Evolutionary conservation across 2,888 invertebrate species (phyloP).

Genomic region (Drosophila borborema): DNA sequence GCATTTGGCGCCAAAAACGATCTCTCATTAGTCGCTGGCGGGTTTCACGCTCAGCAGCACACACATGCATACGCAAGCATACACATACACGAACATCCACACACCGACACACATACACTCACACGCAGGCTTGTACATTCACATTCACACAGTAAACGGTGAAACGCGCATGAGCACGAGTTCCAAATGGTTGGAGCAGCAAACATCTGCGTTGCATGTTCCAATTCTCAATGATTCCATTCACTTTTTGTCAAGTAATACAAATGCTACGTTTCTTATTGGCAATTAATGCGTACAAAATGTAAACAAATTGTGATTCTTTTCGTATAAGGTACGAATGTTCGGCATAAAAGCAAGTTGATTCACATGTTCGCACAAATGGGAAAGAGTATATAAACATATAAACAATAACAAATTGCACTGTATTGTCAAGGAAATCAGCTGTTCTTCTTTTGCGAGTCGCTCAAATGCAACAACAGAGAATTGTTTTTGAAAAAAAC

Average conservation of each 20-base stretch:
- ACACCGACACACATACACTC: background rate
- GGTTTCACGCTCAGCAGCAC: constrained; percentile 31
- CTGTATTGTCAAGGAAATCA: constrained; percentile 33
- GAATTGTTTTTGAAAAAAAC: constrained; percentile 19
- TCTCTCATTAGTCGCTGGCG: constrained; percentile 25
- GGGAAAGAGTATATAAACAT: constrained; percentile 11
- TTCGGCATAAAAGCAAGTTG: constrained; percentile 21
- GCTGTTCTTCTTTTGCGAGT: constrained; percentile 41
- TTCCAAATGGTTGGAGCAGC: constrained; percentile 38
- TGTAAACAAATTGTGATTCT: constrained; percentile 51
- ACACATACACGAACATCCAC: background rate
- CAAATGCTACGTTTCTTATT: constrained; percentile 40
- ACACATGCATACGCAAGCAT: constrained; percentile 15
- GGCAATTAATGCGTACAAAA: constrained; percentile 40
- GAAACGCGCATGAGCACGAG: constrained; percentile 46
- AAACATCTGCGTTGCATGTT: constrained; percentile 47
- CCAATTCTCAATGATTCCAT: constrained; percentile 57
- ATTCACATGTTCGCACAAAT: constrained; percentile 15
- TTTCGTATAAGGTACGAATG: constrained; percentile 25
- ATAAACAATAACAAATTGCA: constrained; percentile 43
- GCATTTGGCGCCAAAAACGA: constrained; percentile 58
- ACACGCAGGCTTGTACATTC: background rate
- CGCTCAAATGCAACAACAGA: constrained; percentile 28
- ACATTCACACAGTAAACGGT: constrained; percentile 8
- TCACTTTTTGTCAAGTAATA: constrained; percentile 29